Percentiles rank a stretch among this genome's conserved stretches.
phyloP scores from a whole-genome alignment of 1,140 invertebrate species.

The Hyposmocoma kahamanoa region DNA sequence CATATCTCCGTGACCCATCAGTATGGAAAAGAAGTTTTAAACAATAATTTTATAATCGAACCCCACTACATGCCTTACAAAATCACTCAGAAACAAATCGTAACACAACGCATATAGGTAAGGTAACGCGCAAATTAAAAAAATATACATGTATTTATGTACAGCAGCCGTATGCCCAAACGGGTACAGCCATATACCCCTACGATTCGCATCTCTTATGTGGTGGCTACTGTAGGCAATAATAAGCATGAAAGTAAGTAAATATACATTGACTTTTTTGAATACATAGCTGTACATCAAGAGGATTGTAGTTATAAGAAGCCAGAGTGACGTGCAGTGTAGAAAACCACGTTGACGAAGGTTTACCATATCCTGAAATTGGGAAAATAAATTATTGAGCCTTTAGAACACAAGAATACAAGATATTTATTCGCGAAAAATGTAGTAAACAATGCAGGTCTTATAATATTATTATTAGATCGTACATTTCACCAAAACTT shows the following conservation, averaged over 20 bases:
- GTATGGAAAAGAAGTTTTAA: no score
- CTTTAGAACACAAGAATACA: no score
- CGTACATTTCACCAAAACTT: no score
- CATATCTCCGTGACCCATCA: no score
- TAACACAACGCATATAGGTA: slow-evolving; percentile 24
- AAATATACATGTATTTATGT: slow-evolving; percentile 35
- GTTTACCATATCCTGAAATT: slow-evolving; percentile 46
- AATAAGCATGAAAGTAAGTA: slow-evolving; percentile 37
- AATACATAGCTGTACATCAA: slow-evolving; percentile 32
- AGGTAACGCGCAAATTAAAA: slow-evolving; percentile 28
- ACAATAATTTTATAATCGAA: no score
- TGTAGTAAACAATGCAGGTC: no score
- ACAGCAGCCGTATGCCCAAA: slow-evolving; percentile 40
- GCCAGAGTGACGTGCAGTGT: slow-evolving; percentile 50
- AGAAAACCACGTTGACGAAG: slow-evolving; percentile 46
- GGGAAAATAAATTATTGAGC: no score
- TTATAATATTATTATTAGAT: no score
- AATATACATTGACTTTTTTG: slow-evolving; percentile 40
- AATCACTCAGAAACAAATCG: no score
- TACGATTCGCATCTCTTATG: slow-evolving; percentile 42
- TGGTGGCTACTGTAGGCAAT: slow-evolving; percentile 49
- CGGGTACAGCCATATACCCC: slow-evolving; percentile 49
- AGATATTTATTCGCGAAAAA: no score
- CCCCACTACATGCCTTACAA: no score
- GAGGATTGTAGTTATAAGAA: slow-evolving; percentile 21